A percentile compares a stretch with the other conserved stretches of the same genome.
phyloP scores from a whole-genome alignment of 2,797 vertebrate species.

The Cottoperca gobio region DNA sequence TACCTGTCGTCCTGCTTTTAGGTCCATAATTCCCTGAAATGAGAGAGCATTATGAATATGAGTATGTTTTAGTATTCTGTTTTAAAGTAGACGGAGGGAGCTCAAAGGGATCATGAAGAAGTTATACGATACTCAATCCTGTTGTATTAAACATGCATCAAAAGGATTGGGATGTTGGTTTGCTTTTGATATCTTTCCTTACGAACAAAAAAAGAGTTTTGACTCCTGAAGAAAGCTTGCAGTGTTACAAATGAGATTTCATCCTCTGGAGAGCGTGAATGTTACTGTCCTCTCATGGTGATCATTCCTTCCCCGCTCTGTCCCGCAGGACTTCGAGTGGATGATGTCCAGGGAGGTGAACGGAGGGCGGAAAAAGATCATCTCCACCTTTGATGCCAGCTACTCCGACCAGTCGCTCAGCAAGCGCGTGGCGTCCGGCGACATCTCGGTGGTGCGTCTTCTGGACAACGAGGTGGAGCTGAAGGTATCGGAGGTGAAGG shows the following conservation, averaged over 20 bases:
- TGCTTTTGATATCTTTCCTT: too few relatives aligned
- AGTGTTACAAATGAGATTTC: background rate
- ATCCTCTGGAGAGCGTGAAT: background rate
- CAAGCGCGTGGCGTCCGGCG: slow-evolving; percentile 82
- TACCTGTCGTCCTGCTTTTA: background rate
- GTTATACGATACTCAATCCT: background rate
- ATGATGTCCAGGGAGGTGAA: slow-evolving; percentile 65
- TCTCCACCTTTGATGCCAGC: slow-evolving; percentile 91
- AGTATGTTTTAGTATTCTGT: background rate
- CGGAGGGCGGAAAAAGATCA: slow-evolving; percentile 74
- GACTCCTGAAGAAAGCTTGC: background rate
- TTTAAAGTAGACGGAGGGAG: background rate
- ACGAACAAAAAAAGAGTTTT: too few relatives aligned
- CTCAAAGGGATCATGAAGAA: background rate
- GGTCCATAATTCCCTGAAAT: background rate
- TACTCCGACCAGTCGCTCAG: slow-evolving; percentile 85
- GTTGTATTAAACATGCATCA: slow-evolving; percentile 10
- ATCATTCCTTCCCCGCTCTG: rapidly evolving
- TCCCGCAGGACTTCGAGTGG: slow-evolving; percentile 92
- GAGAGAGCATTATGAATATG: background rate
- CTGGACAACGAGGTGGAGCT: slow-evolving; percentile 88
- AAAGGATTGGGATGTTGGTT: background rate
- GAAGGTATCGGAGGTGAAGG: slow-evolving; percentile 85
- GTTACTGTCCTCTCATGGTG: background rate
- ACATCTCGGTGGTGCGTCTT: slow-evolving; percentile 85